Evolutionary conservation across 2,113 vertebrate genomes (phyloP), one percentile per base, ranked within the genome.

Genomic region (Leptosomus discolor): DNA sequence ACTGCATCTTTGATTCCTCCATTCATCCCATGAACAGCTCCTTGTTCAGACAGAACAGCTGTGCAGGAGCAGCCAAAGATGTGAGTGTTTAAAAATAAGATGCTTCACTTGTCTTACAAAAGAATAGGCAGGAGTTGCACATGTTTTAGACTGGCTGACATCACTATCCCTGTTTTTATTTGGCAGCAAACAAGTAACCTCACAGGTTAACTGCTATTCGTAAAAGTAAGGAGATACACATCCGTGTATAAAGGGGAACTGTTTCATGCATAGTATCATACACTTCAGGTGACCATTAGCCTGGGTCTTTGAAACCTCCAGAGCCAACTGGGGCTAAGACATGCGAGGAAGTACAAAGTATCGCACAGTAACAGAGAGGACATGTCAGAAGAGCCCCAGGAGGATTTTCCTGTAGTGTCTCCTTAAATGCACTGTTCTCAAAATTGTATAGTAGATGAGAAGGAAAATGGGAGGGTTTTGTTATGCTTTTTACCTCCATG

Each of bases 401-500:
- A 61, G 13, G 7, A 8, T 24, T 73, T 91, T 81, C 15, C 16
- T 64, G 0, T 3, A 15, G 34, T 13, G 29, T 68, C 9, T 76
- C 26, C 73, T 46, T 12, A 16, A 84, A 48, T 9, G 6, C 3
- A 21, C 6, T 80, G 19, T 24, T 90, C 76, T 73, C 30, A 84
- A 39, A 77, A 60, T 10, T 34, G 6, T n/a, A 41, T 15, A 60
- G 45, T 4, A 43, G 36, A 65, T 60, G 15, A 87, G 53, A 37
- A 2, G 65, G 39, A 69, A 90, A 77, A 60, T 8, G 37, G 4
- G 6, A 56, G 57, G 9, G 3, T 3, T 15, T 41, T 7, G 5
- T 3, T 0, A n/a, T 8, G 30, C 17, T 21, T 1, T 3, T 30
- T 50, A 7, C 34, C 24, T 37, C 7, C 29, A 5, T 58, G 24